Percentiles rank a stretch among this genome's conserved stretches.
Evolutionary conservation across 1,140 invertebrate genomes (phyloP).

Genomic region (Physella acuta): DNA sequence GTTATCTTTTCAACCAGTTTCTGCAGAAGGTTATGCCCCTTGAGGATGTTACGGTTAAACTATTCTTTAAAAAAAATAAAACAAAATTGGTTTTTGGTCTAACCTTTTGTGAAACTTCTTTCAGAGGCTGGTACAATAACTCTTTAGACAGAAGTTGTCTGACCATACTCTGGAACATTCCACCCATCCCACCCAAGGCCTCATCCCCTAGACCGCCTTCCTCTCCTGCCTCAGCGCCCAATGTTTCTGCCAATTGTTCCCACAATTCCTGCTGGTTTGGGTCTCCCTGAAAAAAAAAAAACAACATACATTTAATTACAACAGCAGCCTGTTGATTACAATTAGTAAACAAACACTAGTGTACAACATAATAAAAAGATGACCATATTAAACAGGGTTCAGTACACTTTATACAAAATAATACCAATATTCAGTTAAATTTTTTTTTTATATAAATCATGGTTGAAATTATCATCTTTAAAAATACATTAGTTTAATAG

Average conservation of each 20-base stretch:
- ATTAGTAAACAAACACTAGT: no score
- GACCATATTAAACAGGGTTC: no score
- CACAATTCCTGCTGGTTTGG: conserved; percentile 23
- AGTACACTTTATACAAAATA: no score
- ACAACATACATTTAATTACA: no score
- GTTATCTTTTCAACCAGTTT: no score
- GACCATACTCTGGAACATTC: conserved; percentile 28
- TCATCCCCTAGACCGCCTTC: not conserved
- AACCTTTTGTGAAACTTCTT: conserved; percentile 21
- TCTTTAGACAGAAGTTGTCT: conserved; percentile 24
- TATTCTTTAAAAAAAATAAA: not conserved
- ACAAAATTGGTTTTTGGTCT: not conserved
- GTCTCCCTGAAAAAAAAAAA: conserved; percentile 13
- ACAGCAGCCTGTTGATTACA: no score
- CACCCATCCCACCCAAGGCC: conserved; percentile 13
- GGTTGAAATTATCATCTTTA: no score
- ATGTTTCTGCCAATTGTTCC: conserved; percentile 21
- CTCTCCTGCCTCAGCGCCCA: conserved; percentile 7
- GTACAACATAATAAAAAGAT: no score
- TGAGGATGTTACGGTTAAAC: no score
- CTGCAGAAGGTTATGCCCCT: no score
- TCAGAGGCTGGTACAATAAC: conserved; percentile 22
- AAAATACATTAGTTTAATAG: not conserved
- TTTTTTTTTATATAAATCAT: no score
- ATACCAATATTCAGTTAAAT: no score